Evolutionary conservation across 64 coral and sea anemone species (phyloP), one percentile per base, ranked within the genome.

Genomic region (Anthopleura sola): DNA sequence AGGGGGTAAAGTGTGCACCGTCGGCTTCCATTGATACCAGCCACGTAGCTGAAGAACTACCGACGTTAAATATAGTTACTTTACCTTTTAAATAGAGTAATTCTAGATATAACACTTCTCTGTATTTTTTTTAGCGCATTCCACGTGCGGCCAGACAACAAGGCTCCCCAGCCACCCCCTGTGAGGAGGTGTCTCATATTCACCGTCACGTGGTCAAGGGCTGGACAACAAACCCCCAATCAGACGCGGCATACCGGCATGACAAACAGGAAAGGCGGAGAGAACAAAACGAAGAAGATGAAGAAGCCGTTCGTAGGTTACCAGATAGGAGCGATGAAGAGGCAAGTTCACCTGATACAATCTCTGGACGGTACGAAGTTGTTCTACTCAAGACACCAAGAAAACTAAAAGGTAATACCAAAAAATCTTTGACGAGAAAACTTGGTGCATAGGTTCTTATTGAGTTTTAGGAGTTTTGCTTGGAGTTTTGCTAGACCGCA

Each of bases 161-260:
- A 38, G 32, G 77, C 5, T 32, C 46, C 19, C 60, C 68, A 46
- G 46, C 33, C 5, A 82, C 86, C 21, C 93, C 93, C 9, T 92
- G 90, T 48, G 77, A 91, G 54, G 93, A 95, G 55, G 55, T 91
- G 18, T 86, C 86, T 17, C 93, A 95, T 58, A 91, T 95, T 31
- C 93, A 95, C 53, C 90, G 83, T 78, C 93, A 95, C 75, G 86
- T 85, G 62, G 85, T 95, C 39, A 95, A 95, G 84, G 93, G 93
- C 0, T 95, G 93, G 93, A 95, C 93, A 14, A 95, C 93, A 38
- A 88, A 95, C 71, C 90, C 93, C 0, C 46, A 86, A 17, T 85
- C 93, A 16, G 90, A 92, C 50, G 83, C 86, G 36, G 83, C 93
- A 28, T 95, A 95, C 68, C 58, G 90, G 28, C 82, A 60, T 5